phyloP scores from a whole-genome alignment of 2,888 invertebrate genomes.

The Leucania comma region DNA sequence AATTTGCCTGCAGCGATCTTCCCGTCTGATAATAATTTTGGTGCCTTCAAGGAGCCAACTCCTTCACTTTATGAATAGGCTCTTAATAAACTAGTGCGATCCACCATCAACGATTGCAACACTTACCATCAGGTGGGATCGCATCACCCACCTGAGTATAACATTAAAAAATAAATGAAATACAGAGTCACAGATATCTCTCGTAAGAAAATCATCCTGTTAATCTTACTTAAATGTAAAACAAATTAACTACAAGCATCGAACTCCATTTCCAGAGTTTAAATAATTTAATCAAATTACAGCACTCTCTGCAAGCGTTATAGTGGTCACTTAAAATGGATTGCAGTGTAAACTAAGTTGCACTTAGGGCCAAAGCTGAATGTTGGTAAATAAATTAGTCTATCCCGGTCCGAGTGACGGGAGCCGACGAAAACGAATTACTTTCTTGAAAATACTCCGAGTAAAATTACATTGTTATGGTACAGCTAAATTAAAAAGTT shows the following conservation, averaged over 20 bases:
- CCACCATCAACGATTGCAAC: no score
- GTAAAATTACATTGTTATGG: conserved; percentile 5
- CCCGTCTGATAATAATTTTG: no score
- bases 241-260: conserved; percentile 38
- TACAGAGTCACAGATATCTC: no score
- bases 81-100: no score
- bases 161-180: no score
- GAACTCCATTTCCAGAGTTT: conserved; percentile 62
- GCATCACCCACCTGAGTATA: no score
- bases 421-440: conserved; percentile 41
- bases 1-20: no score
- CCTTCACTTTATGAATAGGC: no score
- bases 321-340: conserved; percentile 70
- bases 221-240: neutral
- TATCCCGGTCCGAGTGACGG: conserved; percentile 43
- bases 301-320: conserved; percentile 44
- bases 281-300: conserved; percentile 70
- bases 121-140: no score
- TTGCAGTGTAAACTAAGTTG: conserved; percentile 66
- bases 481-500: conserved; percentile 27
- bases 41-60: no score
- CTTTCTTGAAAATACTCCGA: conserved; percentile 9
- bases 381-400: conserved; percentile 55
- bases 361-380: conserved; percentile 53
- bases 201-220: no score